These are phyloP conservation scores for Calyptommatus sinebrachiatus DNA, from an alignment of 2,113 vertebrate species.

Conservation along the genomic window DNA sequence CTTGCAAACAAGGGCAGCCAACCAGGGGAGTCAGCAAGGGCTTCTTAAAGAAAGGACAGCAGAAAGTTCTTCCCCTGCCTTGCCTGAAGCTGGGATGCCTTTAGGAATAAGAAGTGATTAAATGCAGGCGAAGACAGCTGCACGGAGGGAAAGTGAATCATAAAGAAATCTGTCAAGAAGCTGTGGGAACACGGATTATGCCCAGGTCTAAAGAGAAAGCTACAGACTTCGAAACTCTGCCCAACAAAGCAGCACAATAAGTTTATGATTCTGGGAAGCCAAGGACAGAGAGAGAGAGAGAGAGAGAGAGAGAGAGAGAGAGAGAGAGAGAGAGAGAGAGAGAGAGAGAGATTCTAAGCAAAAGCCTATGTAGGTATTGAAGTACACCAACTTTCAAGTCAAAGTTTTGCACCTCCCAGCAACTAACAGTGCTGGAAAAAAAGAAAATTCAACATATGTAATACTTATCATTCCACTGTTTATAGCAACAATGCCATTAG, in stretches of 20 bases:
- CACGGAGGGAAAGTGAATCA: fast-evolving
- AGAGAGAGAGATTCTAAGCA: neutral
- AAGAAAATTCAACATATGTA: too few species aligned
- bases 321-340: too few species aligned
- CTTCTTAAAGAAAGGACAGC: neutral
- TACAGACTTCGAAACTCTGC: neutral
- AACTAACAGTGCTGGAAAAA: fast-evolving
- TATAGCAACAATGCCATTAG: too few species aligned
- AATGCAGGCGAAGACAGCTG: neutral
- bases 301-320: too few species aligned
- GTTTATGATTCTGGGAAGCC: neutral
- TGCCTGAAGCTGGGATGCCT: constrained; percentile 13
- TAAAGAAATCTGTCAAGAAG: constrained; percentile 7
- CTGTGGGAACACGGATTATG: neutral
- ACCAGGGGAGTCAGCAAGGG: neutral
- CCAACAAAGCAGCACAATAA: neutral
- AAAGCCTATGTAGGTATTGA: neutral
- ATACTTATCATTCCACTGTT: too few species aligned
- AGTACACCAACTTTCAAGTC: constrained; percentile 24
- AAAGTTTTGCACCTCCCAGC: constrained; percentile 34
- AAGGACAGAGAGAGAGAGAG: too few species aligned
- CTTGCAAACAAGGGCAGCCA: neutral
- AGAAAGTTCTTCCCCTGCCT: constrained; percentile 1
- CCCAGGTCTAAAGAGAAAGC: fast-evolving
- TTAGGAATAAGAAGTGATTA: constrained; percentile 1